phyloP scores from a whole-genome alignment of 2,113 vertebrate genomes.

The Melospiza georgiana region DNA sequence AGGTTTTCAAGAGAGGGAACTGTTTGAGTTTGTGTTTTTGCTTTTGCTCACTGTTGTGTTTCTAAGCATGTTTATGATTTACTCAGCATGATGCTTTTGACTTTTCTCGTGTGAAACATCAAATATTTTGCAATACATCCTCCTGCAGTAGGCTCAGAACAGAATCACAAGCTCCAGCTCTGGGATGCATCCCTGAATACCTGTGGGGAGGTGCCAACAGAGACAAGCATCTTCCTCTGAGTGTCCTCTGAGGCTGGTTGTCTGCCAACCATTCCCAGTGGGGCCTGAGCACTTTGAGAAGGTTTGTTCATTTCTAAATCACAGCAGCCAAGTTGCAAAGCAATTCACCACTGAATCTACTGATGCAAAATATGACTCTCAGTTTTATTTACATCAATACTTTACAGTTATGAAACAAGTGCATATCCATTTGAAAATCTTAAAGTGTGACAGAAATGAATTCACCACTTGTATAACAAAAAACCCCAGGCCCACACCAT shows the following conservation, averaged over 20 bases:
- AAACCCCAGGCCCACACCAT: background rate
- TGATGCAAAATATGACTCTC: background rate
- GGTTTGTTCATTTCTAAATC: background rate
- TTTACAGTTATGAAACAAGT: background rate
- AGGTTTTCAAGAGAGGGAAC: background rate
- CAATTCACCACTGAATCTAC: background rate
- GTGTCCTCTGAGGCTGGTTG: background rate
- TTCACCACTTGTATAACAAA: background rate
- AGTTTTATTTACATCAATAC: background rate
- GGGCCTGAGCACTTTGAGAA: background rate
- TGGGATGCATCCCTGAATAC: background rate
- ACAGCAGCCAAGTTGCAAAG: background rate
- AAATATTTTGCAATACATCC: background rate
- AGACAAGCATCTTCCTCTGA: background rate
- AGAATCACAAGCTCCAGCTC: background rate
- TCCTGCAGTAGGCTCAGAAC: background rate
- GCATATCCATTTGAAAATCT: background rate
- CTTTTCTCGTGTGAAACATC: background rate
- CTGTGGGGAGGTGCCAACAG: background rate
- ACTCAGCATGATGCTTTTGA: background rate
- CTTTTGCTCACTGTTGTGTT: background rate
- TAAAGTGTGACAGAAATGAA: background rate
- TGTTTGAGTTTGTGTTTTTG: background rate
- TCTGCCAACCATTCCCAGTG: background rate
- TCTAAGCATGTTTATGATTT: constrained; percentile 15